Evolutionary conservation across 1,140 invertebrate species (phyloP), one percentile per base, ranked within the genome.

Genomic region (Bombus consobrinus): DNA sequence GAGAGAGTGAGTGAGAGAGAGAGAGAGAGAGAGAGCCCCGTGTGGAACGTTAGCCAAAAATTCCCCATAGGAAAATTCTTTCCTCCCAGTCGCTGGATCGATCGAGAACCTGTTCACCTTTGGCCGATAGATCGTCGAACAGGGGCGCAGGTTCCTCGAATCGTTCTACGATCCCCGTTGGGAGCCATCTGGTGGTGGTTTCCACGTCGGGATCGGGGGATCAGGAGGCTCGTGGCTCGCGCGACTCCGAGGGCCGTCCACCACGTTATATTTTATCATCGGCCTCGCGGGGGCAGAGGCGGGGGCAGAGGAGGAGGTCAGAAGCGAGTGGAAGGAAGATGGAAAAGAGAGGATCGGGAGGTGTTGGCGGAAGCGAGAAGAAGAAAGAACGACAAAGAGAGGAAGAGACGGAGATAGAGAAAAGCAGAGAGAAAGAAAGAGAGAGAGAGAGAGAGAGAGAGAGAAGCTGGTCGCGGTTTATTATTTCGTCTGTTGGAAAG

Each of bases 401-500:
- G 79, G 75, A n/a, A 80, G 59, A 86, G 71, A 62, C 74, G 83
- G 76, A 75, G 53, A 82, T 62, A 88, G 84, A 57, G 39, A n/a
- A 28, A 12, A 66, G 47, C 34, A 62, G 37, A 66, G 78, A 6
- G 39, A 74, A 37, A 80, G 62, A 68, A 68, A 18, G 41, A 81
- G 72, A 66, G 75, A 79, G 69, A 77, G 72, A 82, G 71, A 53
- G 76, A 84, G 73, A 75, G 57, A 83, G 68, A 89, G 81, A 64
- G n/a, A 10, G 22, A 57, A 66, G 43, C 74, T 80, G 83, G 43
- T 68, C 73, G 91, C 88, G 92, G 92, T 95, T 94, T 95, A 94
- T 95, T 95, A 94, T 95, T 94, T 95, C 91, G 92, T 94, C 94
- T 93, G 89, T 88, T 91, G 93, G 92, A 89, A 92, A 92, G 94